Evolutionary conservation across 2,113 vertebrate genomes (phyloP).

Genomic region (Alethe castanea): DNA sequence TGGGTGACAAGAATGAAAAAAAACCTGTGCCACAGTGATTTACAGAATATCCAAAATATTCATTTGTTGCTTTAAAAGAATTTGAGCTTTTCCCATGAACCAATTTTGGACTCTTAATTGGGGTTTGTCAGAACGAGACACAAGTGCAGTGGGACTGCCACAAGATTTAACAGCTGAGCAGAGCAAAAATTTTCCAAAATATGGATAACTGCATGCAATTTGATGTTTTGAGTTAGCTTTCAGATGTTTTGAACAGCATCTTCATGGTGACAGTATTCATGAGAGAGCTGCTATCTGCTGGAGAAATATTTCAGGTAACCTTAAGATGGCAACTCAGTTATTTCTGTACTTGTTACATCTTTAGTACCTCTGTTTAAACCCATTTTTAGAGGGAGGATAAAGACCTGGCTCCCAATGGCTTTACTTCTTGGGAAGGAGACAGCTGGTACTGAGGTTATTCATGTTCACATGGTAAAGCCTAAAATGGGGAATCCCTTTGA

Average conservation of each 20-base stretch:
- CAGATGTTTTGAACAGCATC: not conserved
- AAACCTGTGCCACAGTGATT: not conserved
- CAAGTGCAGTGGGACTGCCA: not conserved
- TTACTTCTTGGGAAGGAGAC: not conserved
- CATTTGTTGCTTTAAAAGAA: constrained; percentile 6
- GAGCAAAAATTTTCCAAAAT: not conserved
- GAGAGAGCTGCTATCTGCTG: not conserved
- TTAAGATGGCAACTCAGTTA: not conserved
- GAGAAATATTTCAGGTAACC: not conserved
- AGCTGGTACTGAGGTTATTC: not conserved
- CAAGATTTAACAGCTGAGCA: not conserved
- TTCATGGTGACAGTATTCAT: not conserved
- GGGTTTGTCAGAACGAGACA: not conserved
- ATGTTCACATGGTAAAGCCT: not conserved
- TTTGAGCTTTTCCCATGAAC: not conserved
- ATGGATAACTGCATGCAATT: not conserved
- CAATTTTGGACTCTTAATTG: not conserved
- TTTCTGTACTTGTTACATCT: not conserved
- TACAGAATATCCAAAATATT: not conserved
- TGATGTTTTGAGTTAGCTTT: not conserved
- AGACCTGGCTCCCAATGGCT: not conserved
- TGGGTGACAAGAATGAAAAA: constrained; percentile 4
- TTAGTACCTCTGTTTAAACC: not conserved
- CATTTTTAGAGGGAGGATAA: not conserved
- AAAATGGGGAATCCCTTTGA: not conserved